phyloP scores from a whole-genome alignment of 2,113 vertebrate genomes.

The Thunnus maccoyii region DNA sequence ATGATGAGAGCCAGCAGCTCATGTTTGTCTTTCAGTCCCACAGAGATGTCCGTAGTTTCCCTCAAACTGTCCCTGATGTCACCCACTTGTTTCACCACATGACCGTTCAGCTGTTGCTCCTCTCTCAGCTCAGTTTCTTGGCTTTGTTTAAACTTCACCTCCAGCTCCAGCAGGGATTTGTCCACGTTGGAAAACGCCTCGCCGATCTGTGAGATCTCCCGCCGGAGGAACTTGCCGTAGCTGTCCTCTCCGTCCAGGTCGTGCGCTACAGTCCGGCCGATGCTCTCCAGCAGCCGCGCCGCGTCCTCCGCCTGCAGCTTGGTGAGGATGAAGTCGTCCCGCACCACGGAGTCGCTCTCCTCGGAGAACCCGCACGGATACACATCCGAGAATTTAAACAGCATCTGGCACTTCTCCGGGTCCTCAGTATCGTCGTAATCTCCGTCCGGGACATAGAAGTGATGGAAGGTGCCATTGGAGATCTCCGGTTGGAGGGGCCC shows the following conservation, averaged over 20 bases:
- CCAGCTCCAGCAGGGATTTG: constrained; percentile 93
- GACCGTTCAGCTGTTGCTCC: constrained; percentile 88
- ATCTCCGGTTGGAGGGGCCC: constrained; percentile 96
- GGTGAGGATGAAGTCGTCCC: constrained; percentile 91
- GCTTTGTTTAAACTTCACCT: constrained; percentile 94
- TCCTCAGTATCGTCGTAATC: constrained; percentile 97
- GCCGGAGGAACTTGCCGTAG: constrained; percentile 91
- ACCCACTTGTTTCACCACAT: constrained; percentile 89
- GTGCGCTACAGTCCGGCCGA: constrained; percentile 90
- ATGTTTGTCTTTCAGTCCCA: constrained; percentile 92
- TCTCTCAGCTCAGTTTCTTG: constrained; percentile 90
- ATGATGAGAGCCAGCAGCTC: constrained; percentile 94
- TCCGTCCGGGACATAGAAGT: constrained; percentile 96
- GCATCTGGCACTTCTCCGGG: constrained; percentile 94
- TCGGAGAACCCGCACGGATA: constrained; percentile 83
- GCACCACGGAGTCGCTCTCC: constrained; percentile 86
- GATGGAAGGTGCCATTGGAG: constrained; percentile 96
- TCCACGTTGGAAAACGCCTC: constrained; percentile 94
- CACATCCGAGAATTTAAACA: constrained; percentile 92
- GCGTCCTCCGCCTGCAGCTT: constrained; percentile 94
- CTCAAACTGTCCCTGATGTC: constrained; percentile 88
- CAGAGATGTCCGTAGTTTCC: constrained; percentile 89
- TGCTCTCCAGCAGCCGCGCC: constrained; percentile 90
- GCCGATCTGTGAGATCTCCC: constrained; percentile 91
- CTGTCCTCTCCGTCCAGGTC: constrained; percentile 96